Evolutionary conservation across 2,888 invertebrate species (phyloP), one percentile per base, ranked within the genome.

Genomic region (Petrolisthes manimaculis): DNA sequence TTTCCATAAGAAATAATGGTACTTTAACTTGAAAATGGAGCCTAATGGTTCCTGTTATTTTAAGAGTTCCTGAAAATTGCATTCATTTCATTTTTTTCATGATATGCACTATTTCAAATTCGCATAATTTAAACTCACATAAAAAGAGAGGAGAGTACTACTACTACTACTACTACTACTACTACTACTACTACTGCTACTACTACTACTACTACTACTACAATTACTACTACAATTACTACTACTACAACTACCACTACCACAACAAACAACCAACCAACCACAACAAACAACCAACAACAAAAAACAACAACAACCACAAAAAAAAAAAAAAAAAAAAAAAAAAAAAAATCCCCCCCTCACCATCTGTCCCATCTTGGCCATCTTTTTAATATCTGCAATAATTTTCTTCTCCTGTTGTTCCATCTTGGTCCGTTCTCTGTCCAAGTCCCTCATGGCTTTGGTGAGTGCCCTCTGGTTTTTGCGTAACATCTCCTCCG

Each of bases 351-450:
- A 74, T 55, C 14, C 24, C 4, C 12, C 5, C 89, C 91, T 92
- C 93, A 97, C 97, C 98, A 99, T 99, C 94, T 99, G 99, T 18
- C 98, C 98, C 92, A 98, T 97, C 93, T 99, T 99, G 0, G 99
- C 99, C 94, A 99, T 96, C 94, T 99, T 99, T 93, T 99, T 99
- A 91, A 99, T 99, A 93, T 99, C 99, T 0, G 95, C 95, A 90
- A 99, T 99, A 90, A 99, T 96, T 94, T 99, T 99, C 93, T 99
- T 99, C 93, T 99, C 99, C 93, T 99, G 99, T 92, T 97, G 97
- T 93, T 99, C 99, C 98, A 99, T 98, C 93, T 97, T 96, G 93
- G 95, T 95, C 90, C 96, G 95, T 94, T 99, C 98, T 83, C 98
- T 94, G 93, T 99, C 99, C 91, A 99, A 94, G 93, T 99, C 99